Conservation (phyloP, 2,888 invertebrate species). For the Argynnis bischoffii region DNA sequence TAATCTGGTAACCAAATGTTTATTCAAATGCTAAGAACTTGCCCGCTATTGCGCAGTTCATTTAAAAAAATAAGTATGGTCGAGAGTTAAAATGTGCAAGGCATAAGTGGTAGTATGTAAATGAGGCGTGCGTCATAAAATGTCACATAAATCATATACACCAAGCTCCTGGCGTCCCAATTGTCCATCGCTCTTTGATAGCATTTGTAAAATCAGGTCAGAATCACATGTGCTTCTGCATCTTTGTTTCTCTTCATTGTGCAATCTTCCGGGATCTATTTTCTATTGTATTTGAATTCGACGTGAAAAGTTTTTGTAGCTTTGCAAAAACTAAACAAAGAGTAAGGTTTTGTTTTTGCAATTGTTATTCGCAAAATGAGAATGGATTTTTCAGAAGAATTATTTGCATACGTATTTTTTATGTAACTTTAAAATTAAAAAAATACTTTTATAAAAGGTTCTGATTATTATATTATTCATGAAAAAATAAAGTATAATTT, state of each 20-base stretch:
- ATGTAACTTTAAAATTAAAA: neutral
- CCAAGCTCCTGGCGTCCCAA: conserved; percentile 60
- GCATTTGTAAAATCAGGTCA: conserved; percentile 74
- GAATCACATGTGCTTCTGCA: conserved; percentile 76
- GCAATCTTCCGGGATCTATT: conserved; percentile 75
- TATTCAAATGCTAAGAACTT: conserved; percentile 75
- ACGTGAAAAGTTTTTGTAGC: conserved; percentile 73
- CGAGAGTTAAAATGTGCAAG: conserved; percentile 74
- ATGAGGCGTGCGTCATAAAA: conserved; percentile 78
- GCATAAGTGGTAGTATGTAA: conserved; percentile 76
- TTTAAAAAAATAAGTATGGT: conserved; percentile 68
- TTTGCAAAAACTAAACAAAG: conserved; percentile 23
- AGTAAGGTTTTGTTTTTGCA: conserved; percentile 23
- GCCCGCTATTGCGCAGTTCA: conserved; percentile 54
- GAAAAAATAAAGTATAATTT: neutral
- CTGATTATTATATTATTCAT: neutral
- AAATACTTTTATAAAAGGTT: neutral
- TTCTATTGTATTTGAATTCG: conserved; percentile 56
- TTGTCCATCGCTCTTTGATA: conserved; percentile 59
- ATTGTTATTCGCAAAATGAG: conserved; percentile 45
- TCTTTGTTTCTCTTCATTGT: conserved; percentile 64
- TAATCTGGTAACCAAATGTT: conserved; percentile 82
- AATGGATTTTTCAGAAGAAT: conserved; percentile 1
- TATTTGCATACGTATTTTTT: conserved; percentile 3
- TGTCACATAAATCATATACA: conserved; percentile 80